Conservation (phyloP, 2,888 invertebrate species). For the Orthosia incerta region DNA sequence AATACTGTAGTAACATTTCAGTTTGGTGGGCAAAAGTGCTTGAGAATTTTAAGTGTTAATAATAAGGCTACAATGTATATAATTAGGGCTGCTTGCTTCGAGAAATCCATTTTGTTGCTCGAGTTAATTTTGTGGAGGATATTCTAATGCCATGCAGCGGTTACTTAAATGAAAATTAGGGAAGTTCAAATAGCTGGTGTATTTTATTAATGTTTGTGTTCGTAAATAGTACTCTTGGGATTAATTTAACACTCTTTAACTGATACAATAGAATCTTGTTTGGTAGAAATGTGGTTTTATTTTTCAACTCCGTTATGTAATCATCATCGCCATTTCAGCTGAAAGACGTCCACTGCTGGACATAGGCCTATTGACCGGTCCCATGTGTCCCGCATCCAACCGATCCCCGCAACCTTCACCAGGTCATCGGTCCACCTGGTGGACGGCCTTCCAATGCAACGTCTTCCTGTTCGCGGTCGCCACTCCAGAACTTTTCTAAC, state of each 20-base stretch:
- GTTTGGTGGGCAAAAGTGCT: slow-evolving; percentile 69
- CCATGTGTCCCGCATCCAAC: too few species aligned
- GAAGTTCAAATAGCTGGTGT: neutral
- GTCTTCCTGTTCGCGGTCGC: too few species aligned
- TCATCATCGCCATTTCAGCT: too few species aligned
- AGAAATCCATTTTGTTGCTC: slow-evolving; percentile 34
- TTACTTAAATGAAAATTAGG: slow-evolving; percentile 10
- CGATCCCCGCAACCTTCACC: too few species aligned
- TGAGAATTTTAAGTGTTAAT: slow-evolving; percentile 74
- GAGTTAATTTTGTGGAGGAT: slow-evolving; percentile 28
- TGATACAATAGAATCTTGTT: neutral
- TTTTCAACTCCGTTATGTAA: neutral
- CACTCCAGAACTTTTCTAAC: too few species aligned
- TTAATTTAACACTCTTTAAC: slow-evolving; percentile 1
- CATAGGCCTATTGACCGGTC: too few species aligned
- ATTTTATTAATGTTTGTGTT: slow-evolving; percentile 3
- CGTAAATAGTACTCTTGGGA: neutral
- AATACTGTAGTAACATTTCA: slow-evolving; percentile 71
- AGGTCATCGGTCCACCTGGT: too few species aligned
- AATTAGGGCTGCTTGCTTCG: slow-evolving; percentile 57
- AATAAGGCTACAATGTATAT: slow-evolving; percentile 66
- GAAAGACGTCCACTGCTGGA: too few species aligned
- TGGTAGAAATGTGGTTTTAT: neutral
- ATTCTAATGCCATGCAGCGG: slow-evolving; percentile 8
- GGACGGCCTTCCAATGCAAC: too few species aligned